Conservation (phyloP, 2,888 invertebrate species). For the Drosophila lutescens region DNA sequence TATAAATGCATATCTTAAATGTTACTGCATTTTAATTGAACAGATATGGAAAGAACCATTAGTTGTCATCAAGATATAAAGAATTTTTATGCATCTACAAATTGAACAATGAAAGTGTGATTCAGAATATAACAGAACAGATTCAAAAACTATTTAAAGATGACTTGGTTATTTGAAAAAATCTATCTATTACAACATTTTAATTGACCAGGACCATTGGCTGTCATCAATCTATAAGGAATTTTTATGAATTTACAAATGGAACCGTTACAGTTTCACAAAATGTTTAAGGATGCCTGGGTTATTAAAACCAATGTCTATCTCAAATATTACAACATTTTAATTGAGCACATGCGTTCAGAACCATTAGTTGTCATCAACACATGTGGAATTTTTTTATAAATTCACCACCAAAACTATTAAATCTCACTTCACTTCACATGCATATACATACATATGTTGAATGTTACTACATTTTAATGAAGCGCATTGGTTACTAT, state of each 20-base stretch:
- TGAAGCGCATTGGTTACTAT: slow-evolving; percentile 10
- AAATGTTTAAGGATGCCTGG: no score
- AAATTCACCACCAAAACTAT: not conserved
- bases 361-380: slow-evolving; percentile 9
- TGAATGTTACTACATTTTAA: slow-evolving; percentile 25
- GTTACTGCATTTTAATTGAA: not conserved
- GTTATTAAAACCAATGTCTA: no score
- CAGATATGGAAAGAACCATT: not conserved
- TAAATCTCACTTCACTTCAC: not conserved
- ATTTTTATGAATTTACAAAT: no score
- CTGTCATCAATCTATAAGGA: no score
- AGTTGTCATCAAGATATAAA: not conserved
- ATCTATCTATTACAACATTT: no score
- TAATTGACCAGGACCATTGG: no score
- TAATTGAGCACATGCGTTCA: not conserved
- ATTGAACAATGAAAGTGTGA: not conserved
- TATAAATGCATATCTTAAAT: not conserved
- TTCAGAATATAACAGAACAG: no score
- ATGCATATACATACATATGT: slow-evolving; percentile 14
- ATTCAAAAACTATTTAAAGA: no score
- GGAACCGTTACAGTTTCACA: no score
- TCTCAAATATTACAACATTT: not conserved
- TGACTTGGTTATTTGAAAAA: no score
- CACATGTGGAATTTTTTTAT: slow-evolving; percentile 7
- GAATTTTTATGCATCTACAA: not conserved